Evolutionary conservation across 1,140 invertebrate genomes (phyloP), one percentile per base, ranked within the genome.

Genomic region (Saccostrea echinata): DNA sequence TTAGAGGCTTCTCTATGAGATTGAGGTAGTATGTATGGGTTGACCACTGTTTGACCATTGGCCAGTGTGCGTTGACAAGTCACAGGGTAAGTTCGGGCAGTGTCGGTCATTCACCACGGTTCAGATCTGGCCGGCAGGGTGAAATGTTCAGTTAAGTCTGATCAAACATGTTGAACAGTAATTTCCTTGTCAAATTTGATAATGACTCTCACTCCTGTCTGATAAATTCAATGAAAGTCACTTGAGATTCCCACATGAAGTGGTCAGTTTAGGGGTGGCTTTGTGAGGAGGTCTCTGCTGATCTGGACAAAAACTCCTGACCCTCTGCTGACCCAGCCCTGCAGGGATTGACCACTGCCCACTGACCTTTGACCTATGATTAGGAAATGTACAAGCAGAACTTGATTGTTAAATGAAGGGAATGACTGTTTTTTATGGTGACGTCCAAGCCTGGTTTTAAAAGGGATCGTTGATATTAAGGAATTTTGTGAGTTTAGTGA

Each of bases 111-210:
- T 71, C 68, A 71, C 68, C 68, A 64, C 27, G 27, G 68, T 71
- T 71, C 68, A 71, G 24, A 11, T 33, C 24, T 27, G 68, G 27
- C 11, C 27, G 11, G 16, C 24, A 30, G 68, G 68, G 27, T 71
- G 68, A 71, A 71, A 71, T 71, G 68, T 71, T 30, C 68, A 71
- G 27, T 71, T 33, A 71, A 13, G 24, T 71, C 68, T 71, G 27
- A 71, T 71, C 68, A 71, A 71, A 71, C 68, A 71, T 33, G 68
- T 33, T 71, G 68, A 71, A 71, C 68, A 71, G 27, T 30, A 71
- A 71, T 71, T 71, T 35, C 27, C 9, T 24, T 71, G 68, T 71
- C 30, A 13, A 71, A 71, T 71, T 71, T 71, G 27, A 71, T 71
- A 71, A 71, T 71, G 68, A 71, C 24, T 71, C 68, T 71, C 57